Conservation (phyloP, 2,113 vertebrate species). For the Regulus satrapa region DNA sequence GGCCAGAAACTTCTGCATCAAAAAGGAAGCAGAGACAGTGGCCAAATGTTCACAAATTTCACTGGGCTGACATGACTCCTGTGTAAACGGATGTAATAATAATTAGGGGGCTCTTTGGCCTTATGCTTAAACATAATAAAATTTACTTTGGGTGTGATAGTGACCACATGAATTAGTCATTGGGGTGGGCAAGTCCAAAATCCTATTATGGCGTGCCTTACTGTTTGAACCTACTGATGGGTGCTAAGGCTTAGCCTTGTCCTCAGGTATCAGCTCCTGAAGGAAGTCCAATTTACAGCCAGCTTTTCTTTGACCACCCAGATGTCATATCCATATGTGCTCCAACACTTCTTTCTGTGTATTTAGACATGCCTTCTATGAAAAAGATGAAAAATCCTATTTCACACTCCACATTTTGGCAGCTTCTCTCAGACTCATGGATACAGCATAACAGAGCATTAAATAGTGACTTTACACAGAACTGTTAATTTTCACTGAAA, state of each 20-base stretch:
- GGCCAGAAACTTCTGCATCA: not conserved
- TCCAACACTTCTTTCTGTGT: not conserved
- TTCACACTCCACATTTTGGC: conserved; percentile 26
- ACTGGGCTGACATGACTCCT: not conserved
- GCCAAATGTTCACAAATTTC: not conserved
- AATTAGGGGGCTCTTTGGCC: not conserved
- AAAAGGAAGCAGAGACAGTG: not conserved
- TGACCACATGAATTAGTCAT: not conserved
- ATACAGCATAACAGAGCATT: not conserved
- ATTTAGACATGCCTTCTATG: not conserved
- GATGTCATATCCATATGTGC: not conserved
- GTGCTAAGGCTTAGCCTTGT: not conserved
- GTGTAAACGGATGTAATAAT: not conserved
- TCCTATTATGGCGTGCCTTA: not conserved
- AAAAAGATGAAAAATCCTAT: conserved; percentile 26
- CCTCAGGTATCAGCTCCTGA: not conserved
- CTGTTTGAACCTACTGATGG: not conserved
- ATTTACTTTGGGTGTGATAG: not conserved
- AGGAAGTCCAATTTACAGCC: not conserved
- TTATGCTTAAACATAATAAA: not conserved
- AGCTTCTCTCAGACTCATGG: not conserved
- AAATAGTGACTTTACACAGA: not conserved
- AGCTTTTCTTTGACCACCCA: not conserved
- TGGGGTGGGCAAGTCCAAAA: not conserved
- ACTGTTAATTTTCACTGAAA: not conserved